Base-by-base conservation (phyloP, 2,113 vertebrate genomes). In the Phaethon lepturus region DNA sequence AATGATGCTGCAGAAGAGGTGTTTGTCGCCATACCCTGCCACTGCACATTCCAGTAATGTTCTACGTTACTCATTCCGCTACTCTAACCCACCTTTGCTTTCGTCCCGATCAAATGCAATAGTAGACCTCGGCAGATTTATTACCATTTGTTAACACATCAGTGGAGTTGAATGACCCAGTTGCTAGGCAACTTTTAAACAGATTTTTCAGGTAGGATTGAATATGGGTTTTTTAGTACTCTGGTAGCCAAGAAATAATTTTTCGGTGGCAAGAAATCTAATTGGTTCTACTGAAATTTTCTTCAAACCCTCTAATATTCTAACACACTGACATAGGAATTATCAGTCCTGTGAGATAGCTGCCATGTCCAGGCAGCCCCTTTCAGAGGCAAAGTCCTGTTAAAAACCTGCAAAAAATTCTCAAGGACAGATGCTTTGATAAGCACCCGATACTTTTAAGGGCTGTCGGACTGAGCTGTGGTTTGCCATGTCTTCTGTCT, bases 401-500 rank as follows among this genome's bases (percentile, higher is more conserved):
- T 87, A 16, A 63, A 90, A 85, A 44, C 1, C 31, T 84, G 13
- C 28, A 24, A 49, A 85, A 44, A 15, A 2, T 18, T 10, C 11
- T 44, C 13, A 10, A 26, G 35, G 73, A 53, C 6, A 40, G 29
- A 17, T 56, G 20, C 19, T 69, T 64, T 68, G 58, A 7, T 85
- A 8, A 63, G 52, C 23, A 25, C 8, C 10, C 31, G 45, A 4
- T 67, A n/a, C 47, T 67, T 55, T 6, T 42, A 52, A 66, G 35
- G 29, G 17, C 49, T 23, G 20, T 29, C 40, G 38, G 58, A 19
- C 28, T 67, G 55, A 78, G 44, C 23, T 55, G 13, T 40, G 49
- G 4, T 31, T 58, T 85, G 47, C 62, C 1, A 0, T 7, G 1
- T 50, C 28, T 72, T 17, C 10, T 38, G 38, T 59, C 12, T 40